phyloP scores from a whole-genome alignment of 2,888 invertebrate genomes.

The Psylliodes chrysocephalus region DNA sequence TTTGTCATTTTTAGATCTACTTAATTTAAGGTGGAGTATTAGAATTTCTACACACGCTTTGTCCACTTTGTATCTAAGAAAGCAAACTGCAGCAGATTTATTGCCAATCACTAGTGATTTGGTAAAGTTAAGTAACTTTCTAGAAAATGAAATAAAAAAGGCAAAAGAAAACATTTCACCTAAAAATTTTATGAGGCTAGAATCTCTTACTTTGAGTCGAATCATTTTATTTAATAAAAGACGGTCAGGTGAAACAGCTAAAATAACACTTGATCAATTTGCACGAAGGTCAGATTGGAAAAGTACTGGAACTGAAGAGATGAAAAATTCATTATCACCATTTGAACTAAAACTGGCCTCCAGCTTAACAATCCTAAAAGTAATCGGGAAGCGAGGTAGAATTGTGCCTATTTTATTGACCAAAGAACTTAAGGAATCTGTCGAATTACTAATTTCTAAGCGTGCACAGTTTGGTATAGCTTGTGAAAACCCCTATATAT shows the following conservation, averaged over 20 bases:
- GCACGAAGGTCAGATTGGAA: slow-evolving; percentile 12
- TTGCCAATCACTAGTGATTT: slow-evolving; percentile 42
- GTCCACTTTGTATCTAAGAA: slow-evolving; percentile 35
- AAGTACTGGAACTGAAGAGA: slow-evolving; percentile 4
- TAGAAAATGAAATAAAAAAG: slow-evolving; percentile 29
- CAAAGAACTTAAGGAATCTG: slow-evolving; percentile 17
- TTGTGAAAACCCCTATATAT: slow-evolving; percentile 8
- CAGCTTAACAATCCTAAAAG: slow-evolving; percentile 5
- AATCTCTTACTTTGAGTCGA: slow-evolving; percentile 25
- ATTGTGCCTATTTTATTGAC: slow-evolving; percentile 9
- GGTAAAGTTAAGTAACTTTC: slow-evolving; percentile 36
- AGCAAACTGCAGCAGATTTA: slow-evolving; percentile 39
- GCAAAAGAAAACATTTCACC: slow-evolving; percentile 12
- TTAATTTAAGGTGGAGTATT: slow-evolving; percentile 40
- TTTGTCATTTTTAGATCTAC: slow-evolving; percentile 32
- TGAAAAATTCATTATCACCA: background rate
- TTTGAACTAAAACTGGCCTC: slow-evolving; percentile 10
- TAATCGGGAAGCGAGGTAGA: background rate
- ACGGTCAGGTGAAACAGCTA: slow-evolving; percentile 33
- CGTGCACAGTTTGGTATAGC: background rate
- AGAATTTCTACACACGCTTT: slow-evolving; percentile 41
- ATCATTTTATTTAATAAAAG: too few species aligned
- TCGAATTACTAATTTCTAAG: slow-evolving; percentile 8
- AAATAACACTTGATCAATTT: slow-evolving; percentile 2
- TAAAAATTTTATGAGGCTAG: slow-evolving; percentile 17